phyloP scores from a whole-genome alignment of 2,113 vertebrate species.

The Bambusicola thoracicus region DNA sequence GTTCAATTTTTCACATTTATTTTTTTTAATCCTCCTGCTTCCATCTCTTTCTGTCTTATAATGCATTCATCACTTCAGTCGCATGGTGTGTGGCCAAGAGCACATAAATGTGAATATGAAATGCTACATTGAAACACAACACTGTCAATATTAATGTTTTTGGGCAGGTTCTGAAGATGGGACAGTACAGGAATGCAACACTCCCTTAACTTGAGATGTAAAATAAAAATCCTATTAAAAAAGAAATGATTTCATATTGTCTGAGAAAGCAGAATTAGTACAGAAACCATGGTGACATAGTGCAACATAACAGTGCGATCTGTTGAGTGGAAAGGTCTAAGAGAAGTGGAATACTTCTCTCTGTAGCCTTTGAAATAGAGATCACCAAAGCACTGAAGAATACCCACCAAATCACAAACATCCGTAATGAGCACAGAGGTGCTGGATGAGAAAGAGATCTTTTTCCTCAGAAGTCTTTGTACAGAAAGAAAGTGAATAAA shows the following conservation, averaged over 20 bases:
- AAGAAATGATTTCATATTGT: not conserved
- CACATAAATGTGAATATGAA: conserved; percentile 9
- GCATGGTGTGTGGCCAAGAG: not conserved
- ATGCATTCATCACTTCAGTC: rapidly evolving
- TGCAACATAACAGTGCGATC: not conserved
- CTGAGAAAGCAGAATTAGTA: not conserved
- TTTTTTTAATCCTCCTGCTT: conserved; percentile 39
- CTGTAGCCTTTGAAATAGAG: not conserved
- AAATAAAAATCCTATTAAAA: not conserved
- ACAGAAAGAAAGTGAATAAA: not conserved
- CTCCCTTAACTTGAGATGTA: not conserved
- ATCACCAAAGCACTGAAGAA: not conserved
- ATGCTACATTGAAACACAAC: not conserved
- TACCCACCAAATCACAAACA: not conserved
- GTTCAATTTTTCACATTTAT: conserved; percentile 12
- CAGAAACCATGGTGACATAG: not conserved
- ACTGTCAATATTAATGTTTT: not conserved
- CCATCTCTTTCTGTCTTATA: not conserved
- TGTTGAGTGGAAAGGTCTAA: not conserved
- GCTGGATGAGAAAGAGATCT: not conserved
- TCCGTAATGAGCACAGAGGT: not conserved
- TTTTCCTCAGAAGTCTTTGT: not conserved
- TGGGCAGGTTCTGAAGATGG: not conserved
- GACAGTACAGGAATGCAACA: not conserved
- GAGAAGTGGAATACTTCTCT: not conserved